phyloP scores from a whole-genome alignment of 2,888 invertebrate species.

The Leistus spinibarbis region DNA sequence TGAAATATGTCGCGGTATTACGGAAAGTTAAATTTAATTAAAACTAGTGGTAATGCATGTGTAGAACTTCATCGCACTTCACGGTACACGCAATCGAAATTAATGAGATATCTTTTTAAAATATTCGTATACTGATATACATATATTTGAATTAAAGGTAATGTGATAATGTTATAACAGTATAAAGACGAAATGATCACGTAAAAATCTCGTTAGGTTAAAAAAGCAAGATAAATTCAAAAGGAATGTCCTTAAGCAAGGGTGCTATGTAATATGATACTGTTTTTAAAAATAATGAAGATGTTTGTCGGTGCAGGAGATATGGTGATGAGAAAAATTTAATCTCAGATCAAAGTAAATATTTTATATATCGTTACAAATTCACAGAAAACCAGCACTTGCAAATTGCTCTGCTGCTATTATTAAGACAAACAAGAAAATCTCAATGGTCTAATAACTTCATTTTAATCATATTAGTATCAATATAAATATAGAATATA shows the following conservation, averaged over 20 bases:
- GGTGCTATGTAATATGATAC: constrained; percentile 30
- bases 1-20: too few relatives aligned
- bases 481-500: background rate
- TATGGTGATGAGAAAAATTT: constrained; percentile 34
- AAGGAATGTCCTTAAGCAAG: constrained; percentile 8
- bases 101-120: background rate
- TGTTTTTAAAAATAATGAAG: constrained; percentile 39
- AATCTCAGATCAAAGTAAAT: constrained; percentile 33
- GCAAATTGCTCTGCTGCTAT: background rate
- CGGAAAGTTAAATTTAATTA: background rate
- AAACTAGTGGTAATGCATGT: too few relatives aligned
- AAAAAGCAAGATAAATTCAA: constrained; percentile 13
- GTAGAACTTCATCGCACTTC: too few relatives aligned
- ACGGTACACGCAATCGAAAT: too few relatives aligned
- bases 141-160: constrained; percentile 17
- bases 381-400: background rate
- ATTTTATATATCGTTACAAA: background rate
- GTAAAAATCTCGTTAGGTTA: constrained; percentile 24
- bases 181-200: constrained; percentile 35
- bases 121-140: background rate
- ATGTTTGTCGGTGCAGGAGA: constrained; percentile 5
- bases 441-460: background rate
- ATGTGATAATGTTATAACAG: constrained; percentile 39
- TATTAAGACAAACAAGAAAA: background rate
- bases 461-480: background rate